A percentile compares a stretch with the other conserved stretches of the same genome.
Evolutionary conservation across 2,888 invertebrate genomes (phyloP).

Genomic region (Tinea trinotella): DNA sequence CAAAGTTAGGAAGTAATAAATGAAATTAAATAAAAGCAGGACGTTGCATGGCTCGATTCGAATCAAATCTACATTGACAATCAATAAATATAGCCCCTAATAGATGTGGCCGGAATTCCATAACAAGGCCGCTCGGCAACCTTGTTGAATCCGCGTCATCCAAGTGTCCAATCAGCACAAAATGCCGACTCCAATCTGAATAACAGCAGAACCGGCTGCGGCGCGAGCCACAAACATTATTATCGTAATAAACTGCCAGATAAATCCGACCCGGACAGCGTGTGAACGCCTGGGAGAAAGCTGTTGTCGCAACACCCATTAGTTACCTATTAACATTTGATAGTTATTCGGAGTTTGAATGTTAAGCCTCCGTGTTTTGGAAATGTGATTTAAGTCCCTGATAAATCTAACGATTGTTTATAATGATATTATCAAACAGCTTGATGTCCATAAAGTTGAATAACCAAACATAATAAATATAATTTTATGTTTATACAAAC

Average conservation of each 20-base stretch:
- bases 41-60: not conserved
- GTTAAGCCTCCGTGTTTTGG: not conserved
- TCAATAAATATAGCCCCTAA: constrained; percentile 48
- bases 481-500: too few species aligned
- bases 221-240: constrained; percentile 62
- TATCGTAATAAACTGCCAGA: constrained; percentile 67
- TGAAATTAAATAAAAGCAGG: not conserved
- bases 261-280: constrained; percentile 65
- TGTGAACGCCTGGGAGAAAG: constrained; percentile 67
- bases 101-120: constrained; percentile 45
- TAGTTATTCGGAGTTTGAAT: constrained; percentile 31
- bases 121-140: constrained; percentile 62
- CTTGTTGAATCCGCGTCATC: constrained; percentile 66
- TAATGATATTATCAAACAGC: constrained; percentile 1
- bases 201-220: constrained; percentile 57
- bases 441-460: not conserved
- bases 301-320: constrained; percentile 56
- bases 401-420: constrained; percentile 1
- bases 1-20: not conserved
- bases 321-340: constrained; percentile 47
- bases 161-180: constrained; percentile 44
- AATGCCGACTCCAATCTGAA: constrained; percentile 47
- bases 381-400: constrained; percentile 1
- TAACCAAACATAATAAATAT: not conserved
- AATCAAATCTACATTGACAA: constrained; percentile 36